Percentiles rank a stretch among this genome's conserved stretches.
Conservation (phyloP, 2,888 invertebrate genomes). For the Sphaerophoria rueppellii region DNA sequence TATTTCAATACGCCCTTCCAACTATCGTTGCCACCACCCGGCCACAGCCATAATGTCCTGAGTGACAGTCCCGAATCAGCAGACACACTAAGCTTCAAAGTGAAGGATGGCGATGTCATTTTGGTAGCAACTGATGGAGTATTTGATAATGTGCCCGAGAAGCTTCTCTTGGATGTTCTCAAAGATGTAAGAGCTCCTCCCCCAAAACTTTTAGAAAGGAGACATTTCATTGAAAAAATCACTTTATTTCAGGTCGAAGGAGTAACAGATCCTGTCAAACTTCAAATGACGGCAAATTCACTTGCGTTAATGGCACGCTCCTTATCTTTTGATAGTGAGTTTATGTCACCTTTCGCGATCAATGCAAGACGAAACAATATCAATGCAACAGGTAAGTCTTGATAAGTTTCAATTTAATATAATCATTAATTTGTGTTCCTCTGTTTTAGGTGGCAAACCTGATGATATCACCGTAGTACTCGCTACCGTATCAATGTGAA, state of each 20-base stretch:
- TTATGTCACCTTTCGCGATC: constrained; percentile 97
- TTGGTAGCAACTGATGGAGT: constrained; percentile 98
- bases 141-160: constrained; percentile 98
- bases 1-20: constrained; percentile 99
- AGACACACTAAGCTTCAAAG: constrained; percentile 92
- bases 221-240: background rate
- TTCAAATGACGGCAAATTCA: constrained; percentile 96
- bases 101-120: constrained; percentile 95
- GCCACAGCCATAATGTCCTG: constrained; percentile 92
- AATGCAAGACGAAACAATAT: constrained; percentile 97
- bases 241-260: constrained; percentile 84
- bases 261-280: constrained; percentile 87
- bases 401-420: background rate
- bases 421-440: constrained; percentile 10
- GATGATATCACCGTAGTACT: constrained; percentile 99
- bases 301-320: constrained; percentile 97
- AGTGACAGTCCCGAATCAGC: constrained; percentile 97
- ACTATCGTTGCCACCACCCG: constrained; percentile 95
- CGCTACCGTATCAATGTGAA: constrained; percentile 92
- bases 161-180: constrained; percentile 93
- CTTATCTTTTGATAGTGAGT: constrained; percentile 96
- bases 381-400: constrained; percentile 90
- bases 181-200: constrained; percentile 84
- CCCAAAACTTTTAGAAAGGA: background rate
- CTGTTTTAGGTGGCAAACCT: constrained; percentile 94